Base-by-base conservation (phyloP, 2,113 vertebrate species). In the Engraulis encrasicolus region DNA sequence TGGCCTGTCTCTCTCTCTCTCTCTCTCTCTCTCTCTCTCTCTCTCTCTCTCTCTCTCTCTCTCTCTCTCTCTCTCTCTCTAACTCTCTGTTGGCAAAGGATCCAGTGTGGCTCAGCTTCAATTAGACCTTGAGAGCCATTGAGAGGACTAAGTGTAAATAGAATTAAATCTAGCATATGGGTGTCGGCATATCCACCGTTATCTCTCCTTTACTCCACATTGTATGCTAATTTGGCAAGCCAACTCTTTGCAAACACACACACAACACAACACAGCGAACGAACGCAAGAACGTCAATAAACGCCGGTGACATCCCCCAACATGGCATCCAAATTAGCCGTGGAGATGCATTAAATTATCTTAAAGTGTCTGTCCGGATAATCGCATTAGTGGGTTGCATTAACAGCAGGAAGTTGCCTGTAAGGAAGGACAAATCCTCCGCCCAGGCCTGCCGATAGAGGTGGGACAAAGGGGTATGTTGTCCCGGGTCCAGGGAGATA, bases 131-230 rank as follows among this genome's bases (percentile, higher is more conserved):
- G 92, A 88, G 81, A 92, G 85, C 90, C 90, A 90, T 88, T 89
- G 90, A 91, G 90, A 89, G 89, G 91, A 89, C 90, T 84, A 89
- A 58, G 83, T 84, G 91, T 90, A 95, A 94, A 93, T 94, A 91
- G 1, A 93, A 94, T 95, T 95, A 95, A 92, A 92, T 93, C 91
- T 87, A 88, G 89, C 90, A 91, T 89, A 92, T 90, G 89, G 89
- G 90, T 89, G 89, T 87, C n/a, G 54, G 86, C 91, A 89, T 95
- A 93, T 93, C 92, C 91, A 93, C 92, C 90, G 89, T 91, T 92
- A 94, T 95, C 91, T 91, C 90, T 89, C 87, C 88, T 91, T 92
- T 91, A 91, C 91, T 88, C 88, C 61, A 87, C 87, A 93, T 93
- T 94, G 91, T 93, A 90, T 90, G 87, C 88, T 91, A 93, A 94